phyloP scores from a whole-genome alignment of 2,113 vertebrate genomes.

The Pteronura brasiliensis region DNA sequence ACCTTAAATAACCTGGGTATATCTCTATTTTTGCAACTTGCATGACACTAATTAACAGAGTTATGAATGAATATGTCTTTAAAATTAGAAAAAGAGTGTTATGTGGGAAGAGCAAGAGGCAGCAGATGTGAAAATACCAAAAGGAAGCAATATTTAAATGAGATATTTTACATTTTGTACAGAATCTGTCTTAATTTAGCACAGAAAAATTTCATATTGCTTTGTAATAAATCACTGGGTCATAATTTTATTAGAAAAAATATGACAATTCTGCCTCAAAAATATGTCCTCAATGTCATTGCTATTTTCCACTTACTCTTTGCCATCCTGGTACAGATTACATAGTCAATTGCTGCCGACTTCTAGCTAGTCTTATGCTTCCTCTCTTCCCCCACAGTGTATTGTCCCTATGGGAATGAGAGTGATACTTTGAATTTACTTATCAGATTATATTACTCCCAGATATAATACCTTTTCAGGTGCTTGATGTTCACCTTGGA shows the following conservation, averaged over 20 bases:
- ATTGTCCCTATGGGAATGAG: neutral
- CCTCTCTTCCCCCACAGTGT: neutral
- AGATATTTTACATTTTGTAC: slow-evolving; percentile 50
- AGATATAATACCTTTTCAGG: neutral
- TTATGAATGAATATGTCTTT: slow-evolving; percentile 46
- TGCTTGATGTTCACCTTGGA: neutral
- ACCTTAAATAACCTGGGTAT: neutral
- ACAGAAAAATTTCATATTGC: neutral
- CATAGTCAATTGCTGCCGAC: neutral
- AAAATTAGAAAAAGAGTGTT: slow-evolving; percentile 36
- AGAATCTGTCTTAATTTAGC: neutral
- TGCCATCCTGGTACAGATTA: neutral
- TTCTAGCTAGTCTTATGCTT: neutral
- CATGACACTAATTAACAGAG: neutral
- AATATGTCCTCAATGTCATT: neutral
- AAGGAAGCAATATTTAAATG: slow-evolving; percentile 57
- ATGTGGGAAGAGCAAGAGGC: slow-evolving; percentile 19
- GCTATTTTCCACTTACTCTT: neutral
- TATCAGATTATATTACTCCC: neutral
- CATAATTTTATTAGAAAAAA: neutral
- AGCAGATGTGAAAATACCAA: slow-evolving; percentile 57
- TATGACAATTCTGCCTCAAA: neutral
- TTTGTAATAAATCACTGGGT: neutral
- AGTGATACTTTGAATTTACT: neutral
- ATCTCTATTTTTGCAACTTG: neutral